A percentile compares a stretch with the other conserved stretches of the same genome.
Conservation (phyloP, 2,888 invertebrate species). For the Incurvaria masculella region DNA sequence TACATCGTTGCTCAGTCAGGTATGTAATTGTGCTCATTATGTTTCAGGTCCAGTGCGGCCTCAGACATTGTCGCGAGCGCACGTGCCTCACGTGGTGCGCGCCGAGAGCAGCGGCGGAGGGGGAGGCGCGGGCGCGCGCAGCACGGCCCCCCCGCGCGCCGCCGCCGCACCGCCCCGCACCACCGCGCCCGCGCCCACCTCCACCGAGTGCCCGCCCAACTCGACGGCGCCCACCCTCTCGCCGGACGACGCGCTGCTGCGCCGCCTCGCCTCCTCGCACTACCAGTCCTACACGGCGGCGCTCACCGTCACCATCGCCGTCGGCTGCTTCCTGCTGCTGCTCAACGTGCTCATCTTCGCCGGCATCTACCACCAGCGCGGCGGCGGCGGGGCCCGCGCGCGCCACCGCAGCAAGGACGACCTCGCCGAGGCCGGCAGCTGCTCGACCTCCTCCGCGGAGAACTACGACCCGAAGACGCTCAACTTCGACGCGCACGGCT, state of each 20-base stretch:
- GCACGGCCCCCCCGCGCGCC: slow-evolving; percentile 33
- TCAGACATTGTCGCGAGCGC: slow-evolving; percentile 66
- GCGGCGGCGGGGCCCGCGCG: slow-evolving; percentile 63
- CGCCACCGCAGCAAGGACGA: slow-evolving; percentile 78
- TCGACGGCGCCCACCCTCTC: slow-evolving; percentile 40
- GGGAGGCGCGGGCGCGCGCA: slow-evolving; percentile 24
- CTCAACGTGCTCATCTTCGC: slow-evolving; percentile 85
- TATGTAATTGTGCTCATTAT: slow-evolving; percentile 9
- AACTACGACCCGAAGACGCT: slow-evolving; percentile 57
- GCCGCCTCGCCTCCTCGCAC: slow-evolving; percentile 76
- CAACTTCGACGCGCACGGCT: slow-evolving; percentile 50
- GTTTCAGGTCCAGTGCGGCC: slow-evolving; percentile 69
- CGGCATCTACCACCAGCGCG: slow-evolving; percentile 83
- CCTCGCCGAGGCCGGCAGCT: slow-evolving; percentile 68
- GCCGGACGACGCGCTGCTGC: slow-evolving; percentile 66
- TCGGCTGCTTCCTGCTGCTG: slow-evolving; percentile 77
- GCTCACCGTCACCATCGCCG: slow-evolving; percentile 81
- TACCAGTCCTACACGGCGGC: slow-evolving; percentile 89
- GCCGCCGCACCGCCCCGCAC: slow-evolving; percentile 46
- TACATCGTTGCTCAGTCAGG: slow-evolving; percentile 3
- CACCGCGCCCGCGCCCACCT: slow-evolving; percentile 44
- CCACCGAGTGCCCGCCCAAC: slow-evolving; percentile 76
- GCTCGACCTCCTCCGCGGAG: slow-evolving; percentile 57
- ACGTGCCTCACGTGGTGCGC: slow-evolving; percentile 55
- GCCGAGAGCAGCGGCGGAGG: slow-evolving; percentile 28